Evolutionary conservation across 2,113 vertebrate genomes (phyloP), one percentile per base, ranked within the genome.

Genomic region (Python bivittatus): DNA sequence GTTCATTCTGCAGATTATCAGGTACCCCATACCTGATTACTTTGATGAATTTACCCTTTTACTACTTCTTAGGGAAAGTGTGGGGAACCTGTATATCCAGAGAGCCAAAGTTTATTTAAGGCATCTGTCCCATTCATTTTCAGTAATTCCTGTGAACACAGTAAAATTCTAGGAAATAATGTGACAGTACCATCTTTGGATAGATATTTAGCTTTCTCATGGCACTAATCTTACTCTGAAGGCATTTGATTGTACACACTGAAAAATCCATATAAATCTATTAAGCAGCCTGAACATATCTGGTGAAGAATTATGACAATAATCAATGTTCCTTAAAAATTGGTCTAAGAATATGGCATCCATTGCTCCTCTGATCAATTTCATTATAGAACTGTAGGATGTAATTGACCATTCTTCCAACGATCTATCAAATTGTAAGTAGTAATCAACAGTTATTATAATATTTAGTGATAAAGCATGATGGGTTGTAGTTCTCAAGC

Each of bases 381-480:
- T 89, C 23, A 92, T 89, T 85, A 84, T 12, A 84, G 29, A 7
- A 53, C 29, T 89, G 23, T 89, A 88, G 54, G 8, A 13, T 42
- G 8, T 38, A 85, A 61, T 61, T 25, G 72, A 23, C n/a, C n/a
- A 33, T 85, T 85, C 57, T 85, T 89, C 42, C 84, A 84, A 23
- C 27, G 53, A 22, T 88, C 72, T 79, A 92, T 89, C 87, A 88
- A 44, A 79, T 33, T 58, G 23, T 54, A 83, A 64, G 17, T 6
- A 85, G 52, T 44, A 54, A 89, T 92, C 79, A 85, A 92, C 61
- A 42, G 88, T 54, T 89, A 89, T 92, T 89, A 89, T 53, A 85
- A 84, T 85, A n/a, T 85, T 52, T 79, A 85, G 79, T 17, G 85
- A 56, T 44, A 83, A 25, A 52, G 20, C 11, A 52, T 29, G 61